Evolutionary conservation across 2,113 vertebrate species (phyloP), one percentile per base, ranked within the genome.

Genomic region (Cisticola juncidis): DNA sequence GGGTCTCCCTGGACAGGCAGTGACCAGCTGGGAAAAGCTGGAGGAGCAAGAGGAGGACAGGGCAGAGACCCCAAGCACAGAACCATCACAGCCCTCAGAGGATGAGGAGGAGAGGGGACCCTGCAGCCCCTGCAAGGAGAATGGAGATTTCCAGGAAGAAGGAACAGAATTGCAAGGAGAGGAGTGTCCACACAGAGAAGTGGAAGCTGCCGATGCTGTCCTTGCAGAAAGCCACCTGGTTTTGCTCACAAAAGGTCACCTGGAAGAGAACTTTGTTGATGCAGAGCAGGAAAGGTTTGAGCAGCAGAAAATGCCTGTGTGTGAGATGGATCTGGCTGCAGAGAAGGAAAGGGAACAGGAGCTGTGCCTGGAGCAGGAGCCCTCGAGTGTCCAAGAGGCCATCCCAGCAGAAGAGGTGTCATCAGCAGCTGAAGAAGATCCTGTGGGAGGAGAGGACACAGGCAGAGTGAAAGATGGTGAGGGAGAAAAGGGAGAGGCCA

Each of bases 251-350:
- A 28, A 82, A 72, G 54, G 48, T 45, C 45, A 42, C 25, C 80
- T 50, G n/a, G 79, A 65, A 14, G 47, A 92, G 31, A 70, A 83
- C 2, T 36, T 81, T 19, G 56, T 9, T 35, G 71, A 29, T 13
- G 33, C 38, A 58, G 88, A 88, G 56, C 45, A 61, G 44, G 73
- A 91, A 36, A 48, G 24, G 6, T 9, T 9, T 15, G 88, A 90
- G 84, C 66, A 45, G 11, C n/a, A 1, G 60, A 40, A 82, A 48
- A 47, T 11, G 15, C 24, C 21, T 0, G 0, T 3, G 26, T 31
- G n/a, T 0, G 44, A 81, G 69, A 9, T 0, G 1, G 64, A 69
- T 13, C 42, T 26, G 51, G 16, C 33, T 78, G 68, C 57, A 20
- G 90, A 28, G 31, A 5, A 74, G 64, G 68, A 78, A 33, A 54